Base-by-base conservation (phyloP, 2,797 vertebrate genomes). In the Sylvilagus floridanus region DNA sequence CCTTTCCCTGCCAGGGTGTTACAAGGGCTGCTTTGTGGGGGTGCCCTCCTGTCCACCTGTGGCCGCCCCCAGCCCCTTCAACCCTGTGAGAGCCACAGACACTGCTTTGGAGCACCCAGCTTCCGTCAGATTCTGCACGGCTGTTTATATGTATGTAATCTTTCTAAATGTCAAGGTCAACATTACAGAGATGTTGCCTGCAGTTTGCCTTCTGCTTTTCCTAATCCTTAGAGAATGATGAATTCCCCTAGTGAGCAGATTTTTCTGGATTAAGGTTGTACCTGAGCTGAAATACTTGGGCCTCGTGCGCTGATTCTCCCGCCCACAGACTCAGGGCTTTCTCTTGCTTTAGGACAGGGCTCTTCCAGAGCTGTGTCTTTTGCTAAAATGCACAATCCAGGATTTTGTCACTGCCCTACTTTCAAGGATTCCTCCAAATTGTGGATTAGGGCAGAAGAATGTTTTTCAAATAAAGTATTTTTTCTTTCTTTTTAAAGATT, bases 121-220 rank as follows among this genome's bases (percentile, higher is more conserved):
- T 37, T 37, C 30, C 17, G 69, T 79, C 28, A 10, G 19, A 66
- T 35, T 86, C 50, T 84, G 30, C 42, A 84, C 26, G 4, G 4
- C 68, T 42, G 30, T 21, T 26, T 63, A 32, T 12, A 4, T 32
- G 14, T 30, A 37, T 54, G 5, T 24, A 6, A 16, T 13, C 37
- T 26, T 95, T 54, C 7, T 66, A 30, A 82, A 84, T 57, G 81
- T 60, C 47, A 83, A 88, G 60, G 82, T 81, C 50, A 88, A 26
- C 63, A 73, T 60, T 47, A 84, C 28, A 68, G 30, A 94, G 62
- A 35, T 24, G 26, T 54, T 84, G 60, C 42, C 52, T 69, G 8
- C 37, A 32, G 84, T 84, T 91, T 73, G 37, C 52, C 37, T 91
- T 94, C 68, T 85, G 81, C 14, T 47, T 90, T 73, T 76, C 26